Conservation (phyloP, 2,888 invertebrate genomes). For the Timema podura region DNA sequence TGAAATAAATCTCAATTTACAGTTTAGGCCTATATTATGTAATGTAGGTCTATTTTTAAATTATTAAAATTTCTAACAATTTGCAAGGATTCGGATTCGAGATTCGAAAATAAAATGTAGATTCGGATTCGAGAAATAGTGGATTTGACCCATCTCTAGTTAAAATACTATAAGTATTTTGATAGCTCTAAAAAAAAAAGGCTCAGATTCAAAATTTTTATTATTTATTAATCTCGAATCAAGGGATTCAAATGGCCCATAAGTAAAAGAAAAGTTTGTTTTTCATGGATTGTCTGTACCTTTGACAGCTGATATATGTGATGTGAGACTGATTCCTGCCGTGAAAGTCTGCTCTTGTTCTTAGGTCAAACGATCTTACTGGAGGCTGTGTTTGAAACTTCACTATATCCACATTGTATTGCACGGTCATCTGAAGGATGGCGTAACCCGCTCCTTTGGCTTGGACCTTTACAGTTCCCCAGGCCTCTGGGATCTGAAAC, state of each 20-base stretch:
- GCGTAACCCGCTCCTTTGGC: slow-evolving; percentile 94
- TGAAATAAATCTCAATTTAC: no score
- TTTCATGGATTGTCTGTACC: slow-evolving; percentile 48
- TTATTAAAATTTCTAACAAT: no score
- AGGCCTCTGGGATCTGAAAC: slow-evolving; percentile 78
- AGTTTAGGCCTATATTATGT: no score
- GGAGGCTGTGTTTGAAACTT: slow-evolving; percentile 84
- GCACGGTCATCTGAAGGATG: slow-evolving; percentile 87
- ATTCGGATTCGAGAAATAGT: no score
- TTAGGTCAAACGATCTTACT: slow-evolving; percentile 71
- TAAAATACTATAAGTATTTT: no score
- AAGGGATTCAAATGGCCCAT: background rate
- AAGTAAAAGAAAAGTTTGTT: background rate
- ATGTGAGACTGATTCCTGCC: slow-evolving; percentile 94
- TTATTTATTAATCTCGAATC: no score
- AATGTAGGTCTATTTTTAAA: no score
- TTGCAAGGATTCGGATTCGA: no score
- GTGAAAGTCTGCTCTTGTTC: slow-evolving; percentile 68
- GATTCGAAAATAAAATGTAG: no score
- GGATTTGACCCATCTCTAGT: no score
- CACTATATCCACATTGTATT: slow-evolving; percentile 83
- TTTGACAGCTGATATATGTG: slow-evolving; percentile 79
- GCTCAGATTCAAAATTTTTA: background rate
- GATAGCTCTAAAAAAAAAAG: no score
- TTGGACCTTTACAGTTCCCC: slow-evolving; percentile 90